Evolutionary conservation across 2,113 vertebrate genomes (phyloP), one percentile per base, ranked within the genome.

Genomic region (Silurus meridionalis): DNA sequence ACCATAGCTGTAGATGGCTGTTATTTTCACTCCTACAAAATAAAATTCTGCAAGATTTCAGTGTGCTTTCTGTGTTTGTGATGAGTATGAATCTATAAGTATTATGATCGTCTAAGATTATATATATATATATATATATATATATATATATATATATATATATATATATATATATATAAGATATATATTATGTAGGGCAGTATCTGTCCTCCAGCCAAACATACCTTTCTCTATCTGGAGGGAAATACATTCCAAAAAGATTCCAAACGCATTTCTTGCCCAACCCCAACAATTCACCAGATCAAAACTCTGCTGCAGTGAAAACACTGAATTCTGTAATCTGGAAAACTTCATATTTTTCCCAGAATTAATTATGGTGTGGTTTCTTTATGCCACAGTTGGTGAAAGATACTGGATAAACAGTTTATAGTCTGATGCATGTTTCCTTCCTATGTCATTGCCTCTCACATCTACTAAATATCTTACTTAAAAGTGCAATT

Each of bases 191-290:
- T 37, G 37, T 37, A 37, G n/a, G 52, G 23, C 10, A 78, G 21
- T 14, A 57, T 57, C 60, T 84, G n/a, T 77, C 60, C 50, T 57
- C 14, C n/a, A 63, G 82, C 57, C 50, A 83, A 82, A 85, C 46
- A 52, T 58, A 66, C 21, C 25, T 69, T 48, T 17, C 48, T 52
- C 15, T 53, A 17, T 74, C 71, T 52, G 71, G 46, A 53, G 48
- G 72, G n/a, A 77, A 64, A 72, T 74, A 37, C 28, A 74, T 23
- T 52, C 71, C 48, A 63, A 52, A 84, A 64, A 10, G 15, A 83
- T 72, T 72, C 37, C 3, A 19, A 19, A 66, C 7, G 19, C 46
- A 37, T 4, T 6, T 50, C 48, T 52, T 72, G 69, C 69, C 55
- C 5, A 5, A 23, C 53, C 57, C 69, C 72, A 61, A 74, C 13